Base-by-base conservation (phyloP, 2,888 invertebrate species). In the Oeneis ivallda region DNA sequence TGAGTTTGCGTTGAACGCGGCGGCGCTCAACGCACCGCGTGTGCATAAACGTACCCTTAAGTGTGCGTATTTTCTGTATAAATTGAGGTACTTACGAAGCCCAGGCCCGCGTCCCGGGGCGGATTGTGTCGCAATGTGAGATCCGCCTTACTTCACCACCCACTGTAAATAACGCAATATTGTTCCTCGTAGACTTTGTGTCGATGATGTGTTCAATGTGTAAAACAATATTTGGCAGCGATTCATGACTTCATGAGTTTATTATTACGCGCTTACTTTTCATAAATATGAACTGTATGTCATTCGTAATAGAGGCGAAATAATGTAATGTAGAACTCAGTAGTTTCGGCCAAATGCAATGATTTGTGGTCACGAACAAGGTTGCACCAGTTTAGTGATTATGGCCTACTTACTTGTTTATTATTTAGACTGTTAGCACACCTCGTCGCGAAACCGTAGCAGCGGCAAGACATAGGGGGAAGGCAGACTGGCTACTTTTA, bases 221-320 rank as follows among this genome's bases (percentile, higher is more conserved):
- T 8, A 45, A 45, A 45, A 45, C 45, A 45, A 15, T 45, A 45
- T 45, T 45, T 45, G 45, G 45, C 45, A 45, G 45, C 45, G 15
- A 45, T 17, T 15, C 45, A 45, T 15, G 9, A 45, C 15, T 17
- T 15, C 45, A 45, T 15, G 9, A 45, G 15, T 13, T 43, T n/a
- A 45, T 45, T 15, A 17, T 45, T 17, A 15, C 45, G 45, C 8
- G 8, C 8, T 45, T 45, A 15, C 15, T 1, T 45, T 7, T 0
- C 6, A 2, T 15, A 7, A 45, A 7, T n/a, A 45, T 45, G 15
- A 45, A 8, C 15, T 45, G 15, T 45, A 15, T 15, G 0, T 0
- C 15, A 9, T 15, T 15, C 2, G 15, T 8, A 45, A 45, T 45
- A 45, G 15, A 45, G 45, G 2, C 15, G 15, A 45, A 15, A 15